Evolutionary conservation across 2,888 invertebrate genomes (phyloP).

Genomic region (Mactromeris polynyma): DNA sequence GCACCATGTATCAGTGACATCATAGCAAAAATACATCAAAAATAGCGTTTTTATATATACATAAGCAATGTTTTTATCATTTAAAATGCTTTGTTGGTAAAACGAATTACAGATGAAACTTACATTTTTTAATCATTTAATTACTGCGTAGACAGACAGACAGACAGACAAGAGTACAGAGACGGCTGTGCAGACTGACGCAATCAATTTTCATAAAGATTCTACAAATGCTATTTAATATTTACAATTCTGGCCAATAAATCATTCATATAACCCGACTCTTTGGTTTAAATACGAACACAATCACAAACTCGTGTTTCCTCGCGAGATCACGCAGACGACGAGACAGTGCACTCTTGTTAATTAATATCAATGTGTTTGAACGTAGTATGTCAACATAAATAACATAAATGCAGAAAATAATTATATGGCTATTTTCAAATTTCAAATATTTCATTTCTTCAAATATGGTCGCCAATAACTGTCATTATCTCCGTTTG

Average conservation of each 20-base stretch:
- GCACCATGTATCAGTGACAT: constrained; percentile 34
- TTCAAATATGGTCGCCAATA: constrained; percentile 83
- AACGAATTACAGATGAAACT: background rate
- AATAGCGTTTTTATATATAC: constrained; percentile 11
- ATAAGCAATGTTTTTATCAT: constrained; percentile 6
- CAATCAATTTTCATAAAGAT: background rate
- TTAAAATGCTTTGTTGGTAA: constrained; percentile 13
- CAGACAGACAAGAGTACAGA: background rate
- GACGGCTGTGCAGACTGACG: background rate
- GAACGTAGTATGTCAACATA: background rate
- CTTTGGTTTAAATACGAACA: background rate
- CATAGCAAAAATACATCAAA: constrained; percentile 26
- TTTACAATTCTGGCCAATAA: constrained; percentile 19
- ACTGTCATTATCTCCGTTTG: constrained; percentile 68
- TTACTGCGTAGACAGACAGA: constrained; percentile 18
- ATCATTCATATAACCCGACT: background rate
- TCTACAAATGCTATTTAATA: constrained; percentile 10
- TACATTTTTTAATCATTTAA: background rate
- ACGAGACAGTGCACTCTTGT: background rate
- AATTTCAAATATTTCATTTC: background rate
- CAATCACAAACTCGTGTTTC: background rate
- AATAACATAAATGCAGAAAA: background rate
- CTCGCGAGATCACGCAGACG: background rate
- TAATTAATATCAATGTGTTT: background rate
- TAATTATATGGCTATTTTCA: background rate